These are phyloP conservation scores for Saccostrea glomerata DNA, from an alignment of 1,140 invertebrate genomes.

Conservation along the genomic window DNA sequence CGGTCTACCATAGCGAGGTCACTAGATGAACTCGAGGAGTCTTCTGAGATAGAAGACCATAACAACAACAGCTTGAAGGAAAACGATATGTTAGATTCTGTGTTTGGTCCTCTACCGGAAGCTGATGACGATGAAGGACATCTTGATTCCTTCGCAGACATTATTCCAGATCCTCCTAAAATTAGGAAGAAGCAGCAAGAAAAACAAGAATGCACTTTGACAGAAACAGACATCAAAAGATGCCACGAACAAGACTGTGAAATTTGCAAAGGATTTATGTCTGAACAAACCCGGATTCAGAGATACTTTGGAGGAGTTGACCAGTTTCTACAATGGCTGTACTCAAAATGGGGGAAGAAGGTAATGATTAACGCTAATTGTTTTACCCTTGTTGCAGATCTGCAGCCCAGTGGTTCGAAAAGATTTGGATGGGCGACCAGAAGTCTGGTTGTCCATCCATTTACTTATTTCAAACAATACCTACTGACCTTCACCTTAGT, in stretches of 20 bases:
- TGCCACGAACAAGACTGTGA: slow-evolving; percentile 50
- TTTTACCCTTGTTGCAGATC: too few relatives aligned
- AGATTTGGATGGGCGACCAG: too few relatives aligned
- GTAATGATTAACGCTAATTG: neutral
- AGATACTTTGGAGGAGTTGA: slow-evolving; percentile 57
- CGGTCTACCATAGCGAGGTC: slow-evolving; percentile 49
- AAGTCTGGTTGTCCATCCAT: too few relatives aligned
- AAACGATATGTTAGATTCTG: slow-evolving; percentile 3
- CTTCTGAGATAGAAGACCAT: slow-evolving; percentile 38
- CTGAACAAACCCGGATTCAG: slow-evolving; percentile 39
- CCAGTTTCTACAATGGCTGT: slow-evolving; percentile 55
- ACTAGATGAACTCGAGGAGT: slow-evolving; percentile 49
- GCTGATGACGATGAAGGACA: slow-evolving; percentile 38
- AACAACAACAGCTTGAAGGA: slow-evolving; percentile 4
- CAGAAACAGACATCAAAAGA: slow-evolving; percentile 9
- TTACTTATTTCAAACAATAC: too few relatives aligned
- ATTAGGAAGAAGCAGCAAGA: slow-evolving; percentile 21
- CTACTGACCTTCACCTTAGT: too few relatives aligned
- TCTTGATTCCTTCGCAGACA: slow-evolving; percentile 51
- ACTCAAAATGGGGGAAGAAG: slow-evolving; percentile 57
- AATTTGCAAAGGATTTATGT: slow-evolving; percentile 49
- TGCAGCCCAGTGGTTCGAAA: too few relatives aligned
- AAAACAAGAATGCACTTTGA: neutral
- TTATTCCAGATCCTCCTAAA: slow-evolving; percentile 23
- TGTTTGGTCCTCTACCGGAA: slow-evolving; percentile 35